These are phyloP conservation scores for Moxostoma hubbsi DNA, from an alignment of 2,797 vertebrate species.

Conservation along the genomic window DNA sequence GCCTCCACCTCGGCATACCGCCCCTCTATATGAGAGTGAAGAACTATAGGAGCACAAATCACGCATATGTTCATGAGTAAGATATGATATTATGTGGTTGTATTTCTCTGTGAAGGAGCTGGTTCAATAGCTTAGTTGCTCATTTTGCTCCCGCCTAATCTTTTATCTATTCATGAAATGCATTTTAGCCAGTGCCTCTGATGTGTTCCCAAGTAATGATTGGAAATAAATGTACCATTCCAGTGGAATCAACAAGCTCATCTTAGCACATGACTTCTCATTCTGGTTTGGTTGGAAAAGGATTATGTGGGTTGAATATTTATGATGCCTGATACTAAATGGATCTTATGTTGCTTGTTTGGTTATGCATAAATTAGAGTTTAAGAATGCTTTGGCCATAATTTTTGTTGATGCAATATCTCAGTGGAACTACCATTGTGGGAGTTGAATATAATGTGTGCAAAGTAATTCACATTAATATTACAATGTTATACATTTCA, in stretches of 20 bases:
- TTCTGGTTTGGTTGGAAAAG: not conserved
- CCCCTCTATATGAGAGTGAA: constrained; percentile 93
- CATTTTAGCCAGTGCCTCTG: constrained; percentile 57
- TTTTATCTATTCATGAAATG: constrained; percentile 39
- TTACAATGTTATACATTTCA: not conserved
- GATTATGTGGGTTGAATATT: not conserved
- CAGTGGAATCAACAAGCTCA: not conserved
- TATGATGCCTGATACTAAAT: not conserved
- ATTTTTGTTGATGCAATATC: no score
- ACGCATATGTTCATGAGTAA: not conserved
- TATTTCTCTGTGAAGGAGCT: constrained; percentile 2
- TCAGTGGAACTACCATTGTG: not conserved
- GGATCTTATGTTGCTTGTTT: not conserved
- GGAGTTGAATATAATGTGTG: not conserved
- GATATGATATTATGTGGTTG: not conserved
- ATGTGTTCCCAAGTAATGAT: not conserved
- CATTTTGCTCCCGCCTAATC: not conserved
- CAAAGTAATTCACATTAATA: not conserved
- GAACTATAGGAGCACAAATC: constrained; percentile 78
- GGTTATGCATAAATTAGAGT: not conserved
- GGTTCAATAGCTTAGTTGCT: not conserved
- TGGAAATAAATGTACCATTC: not conserved
- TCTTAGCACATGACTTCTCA: not conserved
- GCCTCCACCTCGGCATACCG: constrained; percentile 79
- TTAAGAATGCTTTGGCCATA: not conserved